Base-by-base conservation (phyloP, 2,797 vertebrate species). In the Lates japonicus region DNA sequence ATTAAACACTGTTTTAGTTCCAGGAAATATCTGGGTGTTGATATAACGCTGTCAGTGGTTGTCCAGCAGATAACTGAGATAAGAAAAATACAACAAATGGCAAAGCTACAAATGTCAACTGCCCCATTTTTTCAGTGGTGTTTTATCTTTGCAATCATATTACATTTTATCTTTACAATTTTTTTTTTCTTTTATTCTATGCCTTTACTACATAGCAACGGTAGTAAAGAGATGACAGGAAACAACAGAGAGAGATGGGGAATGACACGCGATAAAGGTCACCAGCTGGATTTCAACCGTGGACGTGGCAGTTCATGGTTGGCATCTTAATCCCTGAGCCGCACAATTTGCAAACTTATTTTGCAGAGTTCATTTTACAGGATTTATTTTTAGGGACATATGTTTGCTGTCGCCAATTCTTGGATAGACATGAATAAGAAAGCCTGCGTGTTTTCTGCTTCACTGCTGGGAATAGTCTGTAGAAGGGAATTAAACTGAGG, bases 11-110 rank as follows among this genome's bases (percentile, higher is more conserved):
- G n/a, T 57, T 57, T 49, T n/a, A 49, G 48, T 49, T 20, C 2
- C 49, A 35, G 14, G 29, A 61, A 68, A 76, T 39, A 60, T 49
- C 19, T 22, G 35, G 37, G n/a, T 76, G 57, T 46, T 11, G 37
- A 44, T n/a, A 9, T 13, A 1, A 44, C 2, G 4, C 11, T 31
- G n/a, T 31, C 7, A 44, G 2, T 5, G 0, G 12, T 37, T 29
- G 7, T 42, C 39, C 16, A 29, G 20, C 31, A 29, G 0, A 44
- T 7, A 2, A 55, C 20, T 29, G 20, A 10, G 65, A 19, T 7
- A 20, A 29, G 11, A 37, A 44, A 61, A 33, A 76, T 25, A 46
- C 5, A 19, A 7, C 7, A 19, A 48, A 44, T 16, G 5, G 13
- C 14, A 25, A 13, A 37, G 10, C 35, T 9, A 16, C n/a, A 66